A percentile compares a stretch with the other conserved stretches of the same genome.
Conservation (phyloP, 1,140 invertebrate species). For the Pachyrhynchus sulphureomaculatus region DNA sequence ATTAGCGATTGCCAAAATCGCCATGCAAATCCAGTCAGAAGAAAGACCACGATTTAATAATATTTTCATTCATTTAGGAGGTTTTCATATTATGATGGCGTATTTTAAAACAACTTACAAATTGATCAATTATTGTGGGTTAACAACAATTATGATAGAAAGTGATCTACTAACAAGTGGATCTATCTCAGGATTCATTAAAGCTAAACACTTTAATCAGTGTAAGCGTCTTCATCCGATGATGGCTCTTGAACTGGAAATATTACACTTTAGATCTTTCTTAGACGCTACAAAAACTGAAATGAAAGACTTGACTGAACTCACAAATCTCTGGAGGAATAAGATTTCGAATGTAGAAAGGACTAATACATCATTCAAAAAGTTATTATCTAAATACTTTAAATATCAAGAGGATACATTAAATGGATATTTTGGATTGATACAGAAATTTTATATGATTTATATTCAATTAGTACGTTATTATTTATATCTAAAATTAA, state of each 20-base stretch:
- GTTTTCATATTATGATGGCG: slow-evolving; percentile 55
- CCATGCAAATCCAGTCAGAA: slow-evolving; percentile 47
- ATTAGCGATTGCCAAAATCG: slow-evolving; percentile 40
- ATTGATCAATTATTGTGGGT: slow-evolving; percentile 51
- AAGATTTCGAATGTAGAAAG: slow-evolving; percentile 23
- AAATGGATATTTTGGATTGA: slow-evolving; percentile 42
- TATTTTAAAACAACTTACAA: slow-evolving; percentile 55
- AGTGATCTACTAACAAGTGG: slow-evolving; percentile 48
- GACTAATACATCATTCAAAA: slow-evolving; percentile 33
- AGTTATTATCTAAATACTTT: slow-evolving; percentile 27
- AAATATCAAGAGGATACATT: slow-evolving; percentile 36
- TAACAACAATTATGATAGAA: slow-evolving; percentile 49
- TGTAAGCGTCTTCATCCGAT: slow-evolving; percentile 54
- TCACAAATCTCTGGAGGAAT: slow-evolving; percentile 19
- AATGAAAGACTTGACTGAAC: slow-evolving; percentile 28
- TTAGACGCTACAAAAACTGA: slow-evolving; percentile 27
- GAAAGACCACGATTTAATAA: slow-evolving; percentile 48
- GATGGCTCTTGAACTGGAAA: slow-evolving; percentile 48
- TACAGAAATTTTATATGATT: slow-evolving; percentile 44
- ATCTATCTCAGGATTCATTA: slow-evolving; percentile 46
- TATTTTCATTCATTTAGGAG: slow-evolving; percentile 54
- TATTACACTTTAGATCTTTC: slow-evolving; percentile 51
- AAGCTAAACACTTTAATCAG: slow-evolving; percentile 14
- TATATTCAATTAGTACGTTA: slow-evolving; percentile 40
- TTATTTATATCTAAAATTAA: slow-evolving; percentile 34